A percentile compares a stretch with the other conserved stretches of the same genome.
Conservation (phyloP, 2,113 vertebrate genomes). For the Myiozetetes cayanensis region DNA sequence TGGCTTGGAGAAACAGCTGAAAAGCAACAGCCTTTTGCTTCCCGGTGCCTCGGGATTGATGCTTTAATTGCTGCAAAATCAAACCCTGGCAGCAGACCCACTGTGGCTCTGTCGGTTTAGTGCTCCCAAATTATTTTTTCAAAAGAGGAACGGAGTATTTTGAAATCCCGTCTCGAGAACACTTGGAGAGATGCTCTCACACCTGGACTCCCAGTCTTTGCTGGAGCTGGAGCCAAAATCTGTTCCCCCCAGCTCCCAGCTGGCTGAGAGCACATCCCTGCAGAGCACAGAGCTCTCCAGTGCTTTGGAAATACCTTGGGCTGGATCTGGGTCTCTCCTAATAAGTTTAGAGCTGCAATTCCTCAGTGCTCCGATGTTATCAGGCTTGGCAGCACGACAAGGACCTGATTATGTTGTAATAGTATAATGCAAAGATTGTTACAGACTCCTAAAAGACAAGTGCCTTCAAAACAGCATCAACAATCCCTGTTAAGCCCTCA, state of each 20-base stretch:
- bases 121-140: neutral
- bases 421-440: conserved; percentile 44
- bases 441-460: conserved; percentile 31
- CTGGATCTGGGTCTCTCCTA: neutral
- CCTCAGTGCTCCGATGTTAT: neutral
- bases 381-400: conserved; percentile 26
- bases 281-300: neutral
- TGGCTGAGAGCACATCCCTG: neutral
- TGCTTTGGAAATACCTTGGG: neutral
- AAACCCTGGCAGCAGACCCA: neutral
- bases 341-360: neutral
- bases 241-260: neutral
- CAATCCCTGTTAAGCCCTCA: neutral
- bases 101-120: neutral
- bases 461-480: conserved; percentile 6
- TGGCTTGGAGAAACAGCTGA: neutral
- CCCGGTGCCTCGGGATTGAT: neutral
- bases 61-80: neutral
- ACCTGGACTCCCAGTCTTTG: neutral
- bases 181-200: neutral
- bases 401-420: conserved; percentile 36
- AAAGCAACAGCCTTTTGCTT: neutral
- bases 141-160: neutral
- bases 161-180: neutral
- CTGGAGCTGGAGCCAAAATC: neutral